Base-by-base conservation (phyloP, 2,888 invertebrate genomes). In the Hirudinaria manillensis region DNA sequence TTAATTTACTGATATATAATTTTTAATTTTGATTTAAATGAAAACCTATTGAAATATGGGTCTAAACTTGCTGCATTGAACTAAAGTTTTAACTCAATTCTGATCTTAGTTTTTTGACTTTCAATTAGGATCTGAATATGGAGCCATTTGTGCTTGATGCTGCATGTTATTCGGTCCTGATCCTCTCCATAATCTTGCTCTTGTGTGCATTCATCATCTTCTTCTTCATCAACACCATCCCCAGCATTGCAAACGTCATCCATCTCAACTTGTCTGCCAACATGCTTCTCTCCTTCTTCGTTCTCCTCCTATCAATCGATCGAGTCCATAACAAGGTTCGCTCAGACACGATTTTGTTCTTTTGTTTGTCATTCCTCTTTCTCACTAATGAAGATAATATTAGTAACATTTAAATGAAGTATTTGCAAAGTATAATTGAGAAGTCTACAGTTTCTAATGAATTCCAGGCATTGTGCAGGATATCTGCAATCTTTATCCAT, bases 401-500 rank as follows among this genome's bases (percentile, higher is more conserved):
- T 29, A 61, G 1, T 61, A 61, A 61, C 10, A 27, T 61, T 61
- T 24, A 1, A 21, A 61, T 61, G 24, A n/a, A 61, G 29, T 61
- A 1, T 3, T 27, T 61, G 29, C 7, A 6, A 61, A 61, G 7
- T 7, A n/a, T 61, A 7, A 2, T 61, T 10, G 10, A 13, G 10
- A 1, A 10, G 13, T 61, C n/a, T 4, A 7, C 13, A 61, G n/a
- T 56, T 61, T 7, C 1, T 61, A 2, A 61, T 61, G 61, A n/a
- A 61, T 61, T 61, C 21, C 68, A 68, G 68, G 68, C 7, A n/a
- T 32, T 68, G 36, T 68, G 68, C 36, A 29, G 68, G 36, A 34
- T 68, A 36, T 87, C 97, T 4, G 85, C 92, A 21, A 87, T 90
- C 74, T 91, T 94, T 0, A 89, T 94, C 83, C 85, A 92, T 13